phyloP scores from a whole-genome alignment of 1,140 invertebrate species.

The Drosophila virilis region DNA sequence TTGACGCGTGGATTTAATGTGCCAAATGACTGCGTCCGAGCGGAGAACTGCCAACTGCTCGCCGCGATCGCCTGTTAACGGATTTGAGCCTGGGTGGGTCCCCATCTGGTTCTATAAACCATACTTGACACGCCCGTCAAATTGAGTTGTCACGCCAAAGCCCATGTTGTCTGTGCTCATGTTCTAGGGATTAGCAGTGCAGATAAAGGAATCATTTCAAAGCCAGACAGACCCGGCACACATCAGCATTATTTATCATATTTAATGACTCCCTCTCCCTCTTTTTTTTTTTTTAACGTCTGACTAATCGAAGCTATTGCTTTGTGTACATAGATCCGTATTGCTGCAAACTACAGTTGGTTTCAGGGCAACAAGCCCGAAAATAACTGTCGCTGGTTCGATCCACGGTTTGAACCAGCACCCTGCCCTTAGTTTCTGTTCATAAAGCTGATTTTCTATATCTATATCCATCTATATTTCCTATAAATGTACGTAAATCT shows the following conservation, averaged over 20 bases:
- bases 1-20: constrained; percentile 80
- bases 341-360: too few relatives aligned
- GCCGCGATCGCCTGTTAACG: constrained; percentile 47
- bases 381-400: too few relatives aligned
- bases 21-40: constrained; percentile 67
- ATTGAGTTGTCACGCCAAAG: constrained; percentile 68
- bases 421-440: too few relatives aligned
- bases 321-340: too few relatives aligned
- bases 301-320: too few relatives aligned
- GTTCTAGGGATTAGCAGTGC: constrained; percentile 17
- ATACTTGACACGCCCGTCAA: constrained; percentile 55
- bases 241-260: background rate
- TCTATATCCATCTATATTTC: too few relatives aligned
- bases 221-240: background rate
- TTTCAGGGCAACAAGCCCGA: too few relatives aligned
- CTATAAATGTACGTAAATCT: too few relatives aligned
- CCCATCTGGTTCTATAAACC: constrained; percentile 39
- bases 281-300: too few relatives aligned
- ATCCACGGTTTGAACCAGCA: too few relatives aligned
- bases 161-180: constrained; percentile 32
- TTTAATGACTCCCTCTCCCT: background rate
- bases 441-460: too few relatives aligned
- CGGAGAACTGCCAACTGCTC: background rate
- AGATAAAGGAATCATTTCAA: constrained; percentile 2
- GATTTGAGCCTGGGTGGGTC: constrained; percentile 65